Base-by-base conservation (phyloP, 2,113 vertebrate genomes). In the Bostrychus sinensis region DNA sequence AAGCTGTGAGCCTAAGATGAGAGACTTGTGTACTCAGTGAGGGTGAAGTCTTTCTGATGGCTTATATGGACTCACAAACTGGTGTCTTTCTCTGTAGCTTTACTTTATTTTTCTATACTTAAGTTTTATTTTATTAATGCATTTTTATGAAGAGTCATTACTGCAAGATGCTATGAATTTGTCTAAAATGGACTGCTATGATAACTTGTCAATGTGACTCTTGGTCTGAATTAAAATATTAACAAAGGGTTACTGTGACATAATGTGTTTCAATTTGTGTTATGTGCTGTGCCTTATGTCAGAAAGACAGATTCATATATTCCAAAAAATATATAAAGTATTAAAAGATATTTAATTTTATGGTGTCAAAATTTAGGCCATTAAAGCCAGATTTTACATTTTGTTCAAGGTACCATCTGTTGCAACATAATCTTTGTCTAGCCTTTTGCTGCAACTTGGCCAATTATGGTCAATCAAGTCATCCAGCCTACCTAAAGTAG, bases 171-270 rank as follows among this genome's bases (percentile, higher is more conserved):
- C 84, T 85, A 89, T 87, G 83, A 85, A 88, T 72, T 72, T 85
- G 86, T 89, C 86, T 88, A 56, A 83, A 87, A 81, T 83, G 83
- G 89, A 91, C 88, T 89, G 88, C 83, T 83, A 89, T 91, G 86
- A 86, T 88, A 89, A 90, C 90, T 91, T 91, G 89, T 92, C 75
- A 69, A 87, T 92, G 88, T 92, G 90, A 91, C 89, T 90, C 84
- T n/a, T n/a, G 73, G 63, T 86, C 87, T 85, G 72, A 80, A 88
- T 85, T 82, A 89, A 90, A 91, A 82, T 1, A 3, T 67, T 50
- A 77, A 78, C 26, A 56, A 51, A 51, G 16, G 2, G 13, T 22
- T 30, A 7, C 17, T 30, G 48, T 51, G 48, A 51, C 25, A n/a
- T 0, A 20, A 13, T 50, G 45, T 45, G 13, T 50, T 12, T 23